Base-by-base conservation (phyloP, 2,797 vertebrate species). In the Pangasius krempfi region DNA sequence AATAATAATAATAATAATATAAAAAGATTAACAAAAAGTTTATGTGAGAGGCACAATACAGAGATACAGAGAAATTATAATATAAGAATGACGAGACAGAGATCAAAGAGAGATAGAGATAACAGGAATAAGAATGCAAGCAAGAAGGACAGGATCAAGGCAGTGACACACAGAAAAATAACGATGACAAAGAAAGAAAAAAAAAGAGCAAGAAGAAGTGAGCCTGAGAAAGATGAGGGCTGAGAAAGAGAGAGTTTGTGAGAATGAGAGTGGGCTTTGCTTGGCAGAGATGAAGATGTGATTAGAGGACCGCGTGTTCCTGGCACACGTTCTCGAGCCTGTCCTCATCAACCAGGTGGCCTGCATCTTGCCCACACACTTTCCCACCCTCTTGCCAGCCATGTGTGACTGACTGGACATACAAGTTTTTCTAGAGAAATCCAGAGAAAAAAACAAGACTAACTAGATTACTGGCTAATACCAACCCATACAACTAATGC, bases 341-440 rank as follows among this genome's bases (percentile, higher is more conserved):
- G 78, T 75, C 90, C 91, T 90, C 92, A 93, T 92, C 93, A 93
- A 94, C 94, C 96, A 96, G 95, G 95, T 95, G 96, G 92, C 87
- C 52, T 85, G 87, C 75, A 64, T 64, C 82, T 85, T 88, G 83
- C 88, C 85, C 79, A 89, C 88, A 83, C 85, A 86, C 88, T 86
- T 89, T 89, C 40, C 78, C 85, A 83, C 79, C 58, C 79, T 86
- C 79, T 80, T 40, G 60, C 76, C 64, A 89, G 54, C 76, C 88
- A 89, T 85, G 88, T 89, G 88, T 81, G 78, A 89, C 68, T 64
- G 79, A 83, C 85, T 89, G 88, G 85, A 72, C 79, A 62, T 27
- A 64, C 78, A 86, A 86, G 84, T 72, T 81, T 83, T 18, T 30
- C 27, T 84, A 44, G 56, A 64, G 33, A 72, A 95, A 94, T 66